Evolutionary conservation across 53 echinoderm and acorn worm species (phyloP), one percentile per base, ranked within the genome.

Genomic region (Stichopus horrens): DNA sequence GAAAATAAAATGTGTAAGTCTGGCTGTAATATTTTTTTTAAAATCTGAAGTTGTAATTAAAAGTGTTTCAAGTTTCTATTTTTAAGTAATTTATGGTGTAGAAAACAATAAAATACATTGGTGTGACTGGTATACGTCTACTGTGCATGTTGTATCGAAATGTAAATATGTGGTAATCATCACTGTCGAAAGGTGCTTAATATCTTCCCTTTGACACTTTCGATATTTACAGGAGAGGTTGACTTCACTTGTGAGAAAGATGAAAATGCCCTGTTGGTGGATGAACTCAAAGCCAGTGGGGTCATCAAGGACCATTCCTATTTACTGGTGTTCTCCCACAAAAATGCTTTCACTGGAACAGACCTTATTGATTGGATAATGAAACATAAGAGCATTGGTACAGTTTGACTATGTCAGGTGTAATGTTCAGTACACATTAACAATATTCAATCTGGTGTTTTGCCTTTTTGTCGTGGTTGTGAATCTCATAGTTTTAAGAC

Each of bases 301-400:
- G 22, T 98, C 75, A 95, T 98, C 87, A 92, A 75, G 7, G 95
- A 95, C 78, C 95, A 93, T 21, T 76, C 94, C 10, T 84, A 88
- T 54, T 90, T 93, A n/a, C 88, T 98, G 4, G 20, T 74, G 14
- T 85, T 85, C 63, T 58, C 89, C 10, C 77, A 94, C 80, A 98
- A 94, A 82, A 90, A 96, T 21, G 73, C 95, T 10, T 98, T 98
- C 73, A 81, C 91, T 19, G 98, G 94, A 54, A 89, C 79, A 13
- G 93, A 95, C 58, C 94, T 95, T 89, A 93, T 98, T 18, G 94
- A 98, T 80, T 98, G 98, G 98, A 68, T 98, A 21, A 92, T 95
- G 10, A 92, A 91, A 58, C 90, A 91, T 7, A 97, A 92, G 65
- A 37, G 66, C 8, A 76, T 95, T 60, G 91, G 92, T 92, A 86